A percentile compares a stretch with the other conserved stretches of the same genome.
Conservation (phyloP, 2,113 vertebrate genomes). For the Mixornis gularis region DNA sequence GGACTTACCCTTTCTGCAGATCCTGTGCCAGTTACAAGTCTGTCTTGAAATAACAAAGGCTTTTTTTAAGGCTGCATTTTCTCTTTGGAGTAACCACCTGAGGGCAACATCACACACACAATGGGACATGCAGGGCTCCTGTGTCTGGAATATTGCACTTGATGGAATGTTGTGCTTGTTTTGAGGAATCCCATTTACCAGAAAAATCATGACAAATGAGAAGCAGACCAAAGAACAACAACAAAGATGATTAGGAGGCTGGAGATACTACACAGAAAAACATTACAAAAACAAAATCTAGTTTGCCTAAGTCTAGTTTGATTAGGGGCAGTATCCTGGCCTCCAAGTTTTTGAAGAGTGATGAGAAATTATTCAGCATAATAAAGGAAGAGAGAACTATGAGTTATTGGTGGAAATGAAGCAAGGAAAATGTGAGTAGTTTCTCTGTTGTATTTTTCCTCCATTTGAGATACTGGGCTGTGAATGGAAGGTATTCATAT, state of each 20-base stretch:
- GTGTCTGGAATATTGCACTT: not conserved
- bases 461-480: not conserved
- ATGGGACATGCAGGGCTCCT: not conserved
- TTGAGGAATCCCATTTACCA: not conserved
- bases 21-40: not conserved
- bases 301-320: not conserved
- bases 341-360: slow-evolving; percentile 10
- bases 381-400: not conserved
- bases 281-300: slow-evolving; percentile 15
- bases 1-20: not conserved
- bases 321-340: not conserved
- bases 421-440: not conserved
- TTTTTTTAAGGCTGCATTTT: not conserved
- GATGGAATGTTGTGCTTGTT: accelerated
- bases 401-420: not conserved
- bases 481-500: not conserved
- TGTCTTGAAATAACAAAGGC: not conserved
- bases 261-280: not conserved
- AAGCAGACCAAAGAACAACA: not conserved
- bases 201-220: not conserved
- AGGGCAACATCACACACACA: slow-evolving; percentile 31
- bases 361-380: not conserved
- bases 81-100: slow-evolving; percentile 42
- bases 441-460: not conserved
- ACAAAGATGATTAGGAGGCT: not conserved